Evolutionary conservation across 2,888 invertebrate genomes (phyloP).

Genomic region (Lasiommata megera): DNA sequence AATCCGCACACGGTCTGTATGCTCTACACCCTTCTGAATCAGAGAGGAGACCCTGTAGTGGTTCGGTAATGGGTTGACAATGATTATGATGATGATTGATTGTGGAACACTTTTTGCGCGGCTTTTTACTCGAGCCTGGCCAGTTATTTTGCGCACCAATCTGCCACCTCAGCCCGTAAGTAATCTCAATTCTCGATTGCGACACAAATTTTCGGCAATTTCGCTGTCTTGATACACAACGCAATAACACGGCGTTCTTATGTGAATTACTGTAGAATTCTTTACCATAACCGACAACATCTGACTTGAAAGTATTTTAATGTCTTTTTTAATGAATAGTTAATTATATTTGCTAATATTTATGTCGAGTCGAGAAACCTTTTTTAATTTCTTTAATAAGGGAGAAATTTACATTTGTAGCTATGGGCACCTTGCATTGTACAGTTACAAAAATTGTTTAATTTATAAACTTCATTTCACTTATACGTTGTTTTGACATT

Average conservation of each 20-base stretch:
- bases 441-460: constrained; percentile 6
- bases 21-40: no score
- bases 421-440: not conserved
- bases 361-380: constrained; percentile 8
- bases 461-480: not conserved
- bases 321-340: constrained; percentile 28
- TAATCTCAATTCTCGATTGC: constrained; percentile 32
- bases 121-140: not conserved
- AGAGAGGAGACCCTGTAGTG: no score
- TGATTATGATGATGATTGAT: no score
- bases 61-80: no score
- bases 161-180: constrained; percentile 15
- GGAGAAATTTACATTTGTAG: not conserved
- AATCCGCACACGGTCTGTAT: no score
- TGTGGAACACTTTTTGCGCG: not conserved
- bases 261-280: constrained; percentile 20
- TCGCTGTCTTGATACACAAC: constrained; percentile 22
- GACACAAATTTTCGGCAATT: constrained; percentile 35
- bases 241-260: constrained; percentile 24
- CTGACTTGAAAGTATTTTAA: constrained; percentile 26
- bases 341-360: constrained; percentile 15
- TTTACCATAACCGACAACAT: constrained; percentile 11
- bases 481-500: no score
- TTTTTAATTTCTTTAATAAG: constrained; percentile 8
- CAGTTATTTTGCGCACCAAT: not conserved